Evolutionary conservation across 2,797 vertebrate species (phyloP), one percentile per base, ranked within the genome.

Genomic region (Acrossocheilus wenchowensis): DNA sequence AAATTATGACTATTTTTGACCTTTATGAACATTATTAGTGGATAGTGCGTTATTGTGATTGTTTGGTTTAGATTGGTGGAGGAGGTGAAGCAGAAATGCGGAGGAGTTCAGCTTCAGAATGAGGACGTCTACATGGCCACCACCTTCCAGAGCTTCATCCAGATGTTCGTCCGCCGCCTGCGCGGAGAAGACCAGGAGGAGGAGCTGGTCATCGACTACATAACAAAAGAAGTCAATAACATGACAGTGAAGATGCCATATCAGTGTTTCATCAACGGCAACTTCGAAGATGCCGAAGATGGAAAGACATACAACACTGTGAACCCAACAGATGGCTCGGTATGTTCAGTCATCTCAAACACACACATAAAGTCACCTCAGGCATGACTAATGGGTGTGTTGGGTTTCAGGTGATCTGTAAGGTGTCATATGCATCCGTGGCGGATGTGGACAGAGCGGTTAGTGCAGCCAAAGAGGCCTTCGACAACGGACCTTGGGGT

Each of bases 71-170:
- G 98, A 92, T 94, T 99, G 94, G 94, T 99, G 83, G 98, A 99
- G 93, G 97, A 98, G 92, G 95, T 98, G 88, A 98, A 97, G 91
- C 96, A 98, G 95, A 97, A 95, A 89, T 96, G 96, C 34, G 89
- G 87, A 0, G 95, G 94, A 0, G 92, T 99, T 84, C 95, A 97
- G 83, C 94, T 99, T 66, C 97, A 98, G 92, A 98, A 92, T 6
- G 98, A 99, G 92, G 97, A 99, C 3, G 97, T 99, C 19, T 99
- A 99, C 90, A 97, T 99, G 98, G 97, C 97, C 83, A 95, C 97
- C 88, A 96, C 93, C 82, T 97, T 97, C 92, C 94, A 94, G 91
- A 97, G 97, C 84, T 99, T 99, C 89, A 94, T 98, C 92, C 98
- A 99, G 89, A 95, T 96, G 95, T 95, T 96, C 1, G 96, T 98